A percentile compares a stretch with the other conserved stretches of the same genome.
phyloP scores from a whole-genome alignment of 1,140 invertebrate species.

The Eriosoma lanigerum region DNA sequence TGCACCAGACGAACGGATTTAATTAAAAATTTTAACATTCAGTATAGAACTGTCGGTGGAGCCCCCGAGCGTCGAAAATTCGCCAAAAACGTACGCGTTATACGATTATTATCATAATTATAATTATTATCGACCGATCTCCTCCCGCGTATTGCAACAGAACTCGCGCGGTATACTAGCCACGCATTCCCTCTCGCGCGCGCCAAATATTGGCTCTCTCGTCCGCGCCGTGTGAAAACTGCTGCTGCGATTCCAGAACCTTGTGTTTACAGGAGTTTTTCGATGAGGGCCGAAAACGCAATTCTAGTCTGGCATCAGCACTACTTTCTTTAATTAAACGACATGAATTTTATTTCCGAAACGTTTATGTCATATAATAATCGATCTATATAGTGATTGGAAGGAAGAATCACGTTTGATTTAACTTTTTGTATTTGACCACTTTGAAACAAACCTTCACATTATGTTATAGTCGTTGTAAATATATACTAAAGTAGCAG shows the following conservation, averaged over 20 bases:
- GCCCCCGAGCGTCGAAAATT: constrained; percentile 50
- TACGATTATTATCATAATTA: constrained; percentile 51
- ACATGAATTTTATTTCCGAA: neutral
- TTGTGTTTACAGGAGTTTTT: constrained; percentile 32
- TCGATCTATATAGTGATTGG: no score
- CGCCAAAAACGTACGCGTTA: constrained; percentile 43
- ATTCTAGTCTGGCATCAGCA: neutral
- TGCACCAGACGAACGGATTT: constrained; percentile 38
- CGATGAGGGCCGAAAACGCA: neutral
- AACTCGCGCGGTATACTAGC: neutral
- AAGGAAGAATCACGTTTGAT: no score
- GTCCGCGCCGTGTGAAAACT: neutral
- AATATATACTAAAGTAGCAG: no score
- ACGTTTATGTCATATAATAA: no score
- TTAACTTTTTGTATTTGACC: no score
- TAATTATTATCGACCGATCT: constrained; percentile 50
- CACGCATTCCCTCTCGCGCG: neutral
- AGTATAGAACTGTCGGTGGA: constrained; percentile 5
- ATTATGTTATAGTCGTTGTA: no score
- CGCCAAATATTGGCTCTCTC: constrained; percentile 34
- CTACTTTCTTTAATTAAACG: constrained; percentile 48
- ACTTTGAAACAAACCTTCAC: no score
- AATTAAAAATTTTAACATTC: constrained; percentile 50
- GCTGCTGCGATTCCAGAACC: neutral
- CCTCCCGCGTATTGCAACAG: neutral